Evolutionary conservation across 2,888 invertebrate genomes (phyloP), one percentile per base, ranked within the genome.

Genomic region (Calliscelio sp.): DNA sequence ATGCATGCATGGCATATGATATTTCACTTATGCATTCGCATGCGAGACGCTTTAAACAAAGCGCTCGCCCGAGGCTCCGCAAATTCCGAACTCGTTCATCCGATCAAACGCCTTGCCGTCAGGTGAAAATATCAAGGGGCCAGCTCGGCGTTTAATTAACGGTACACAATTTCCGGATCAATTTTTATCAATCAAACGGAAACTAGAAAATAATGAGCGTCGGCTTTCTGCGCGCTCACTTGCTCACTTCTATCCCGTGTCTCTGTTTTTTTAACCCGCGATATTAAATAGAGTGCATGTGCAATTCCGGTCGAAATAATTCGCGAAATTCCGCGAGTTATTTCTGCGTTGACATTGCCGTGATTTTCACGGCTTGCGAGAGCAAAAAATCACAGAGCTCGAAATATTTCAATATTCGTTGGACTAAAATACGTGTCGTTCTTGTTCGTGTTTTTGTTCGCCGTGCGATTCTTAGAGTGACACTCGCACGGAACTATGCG

Each of bases 1-100:
- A 85, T 82, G 81, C 82, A 85, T 82, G 81, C 59, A 85, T 75
- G 80, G 82, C 74, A 80, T 82, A 85, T 82, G 85, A 85, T 85
- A 82, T 85, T 85, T 85, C 85, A 82, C 85, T 85, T 85, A 85
- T 77, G 53, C 75, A 81, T 75, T 81, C 59, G 73, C 75, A 70
- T 71, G 49, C 75, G 74, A 79, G 63, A 41, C 32, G 77, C 70
- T 71, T 79, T 14, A 73, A 79, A 81, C 85, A 77, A 73, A 82
- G 82, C 82, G 65, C 53, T 44, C 53, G 71, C 82, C 53, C 3
- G 28, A 11, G 66, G 74, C 68, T 55, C 6, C 7, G 53, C 24
- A 22, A 68, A 63, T 75, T 75, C 55, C 75, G 55, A 70, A 53
- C 74, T 41, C 35, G 73, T 38, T 75, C 53, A 18, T 51, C 70